phyloP scores from a whole-genome alignment of 2,113 vertebrate genomes.

The Salvator merianae region DNA sequence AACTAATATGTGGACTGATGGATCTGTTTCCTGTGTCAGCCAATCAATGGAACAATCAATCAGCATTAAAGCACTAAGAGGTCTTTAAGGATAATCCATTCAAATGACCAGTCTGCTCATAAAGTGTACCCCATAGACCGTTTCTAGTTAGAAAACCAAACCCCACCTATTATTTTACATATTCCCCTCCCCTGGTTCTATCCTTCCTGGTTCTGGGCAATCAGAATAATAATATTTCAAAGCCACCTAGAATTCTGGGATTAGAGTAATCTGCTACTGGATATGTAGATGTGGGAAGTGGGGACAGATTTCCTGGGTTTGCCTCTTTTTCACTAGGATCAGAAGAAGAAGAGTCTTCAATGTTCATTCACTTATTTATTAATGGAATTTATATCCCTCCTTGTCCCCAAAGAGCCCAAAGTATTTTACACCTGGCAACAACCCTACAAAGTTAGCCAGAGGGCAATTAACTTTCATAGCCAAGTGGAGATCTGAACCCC shows the following conservation, averaged over 20 bases:
- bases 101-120: neutral
- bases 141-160: neutral
- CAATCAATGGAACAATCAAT: neutral
- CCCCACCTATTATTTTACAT: neutral
- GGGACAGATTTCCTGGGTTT: too few species aligned
- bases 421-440: too few species aligned
- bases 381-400: too few species aligned
- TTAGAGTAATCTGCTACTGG: fast-evolving
- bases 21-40: constrained; percentile 3
- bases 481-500: too few species aligned
- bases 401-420: too few species aligned
- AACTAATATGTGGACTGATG: constrained; percentile 13
- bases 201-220: too few species aligned
- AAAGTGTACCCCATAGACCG: neutral
- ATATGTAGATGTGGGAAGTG: too few species aligned
- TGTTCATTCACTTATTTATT: too few species aligned
- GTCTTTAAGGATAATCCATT: constrained; percentile 7
- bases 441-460: too few species aligned
- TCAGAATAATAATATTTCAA: neutral
- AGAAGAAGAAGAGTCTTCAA: too few species aligned
- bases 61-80: neutral
- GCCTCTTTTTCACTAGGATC: too few species aligned
- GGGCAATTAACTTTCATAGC: too few species aligned
- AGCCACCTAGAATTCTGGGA: neutral
- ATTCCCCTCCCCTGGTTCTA: neutral